Conservation (phyloP, 2,797 vertebrate species). For the Phrynocephalus vlangalii region DNA sequence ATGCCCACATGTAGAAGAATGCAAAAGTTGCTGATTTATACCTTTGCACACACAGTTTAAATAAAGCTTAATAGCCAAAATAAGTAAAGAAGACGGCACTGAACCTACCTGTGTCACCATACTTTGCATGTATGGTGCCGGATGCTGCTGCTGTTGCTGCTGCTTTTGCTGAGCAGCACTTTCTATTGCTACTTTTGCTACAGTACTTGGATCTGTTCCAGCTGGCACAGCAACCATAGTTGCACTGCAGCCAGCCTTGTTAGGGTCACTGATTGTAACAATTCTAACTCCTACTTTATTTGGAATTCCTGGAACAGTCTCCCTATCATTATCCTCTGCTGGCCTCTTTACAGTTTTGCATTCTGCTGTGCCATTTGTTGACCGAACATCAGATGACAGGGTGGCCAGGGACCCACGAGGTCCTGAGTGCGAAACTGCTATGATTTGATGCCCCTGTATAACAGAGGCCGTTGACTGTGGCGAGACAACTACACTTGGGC, state of each 20-base stretch:
- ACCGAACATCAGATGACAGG: constrained; percentile 80
- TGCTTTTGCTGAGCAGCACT: constrained; percentile 97
- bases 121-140: constrained; percentile 85
- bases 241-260: constrained; percentile 96
- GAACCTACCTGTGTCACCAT: constrained; percentile 85
- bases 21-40: background rate
- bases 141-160: constrained; percentile 90
- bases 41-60: constrained; percentile 36
- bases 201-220: constrained; percentile 97
- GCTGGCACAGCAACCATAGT: constrained; percentile 99
- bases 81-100: constrained; percentile 49
- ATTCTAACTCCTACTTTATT: constrained; percentile 98
- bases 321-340: constrained; percentile 89
- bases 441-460: constrained; percentile 86
- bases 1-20: constrained; percentile 5
- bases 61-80: constrained; percentile 54
- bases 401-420: constrained; percentile 80
- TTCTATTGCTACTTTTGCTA: constrained; percentile 99
- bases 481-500: constrained; percentile 88
- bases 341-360: constrained; percentile 92
- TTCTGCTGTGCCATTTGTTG: constrained; percentile 91
- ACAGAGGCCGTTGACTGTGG: constrained; percentile 85
- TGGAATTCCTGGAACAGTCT: constrained; percentile 90
- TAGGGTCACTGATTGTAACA: constrained; percentile 99
- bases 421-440: constrained; percentile 83